Base-by-base conservation (phyloP, 2,888 invertebrate genomes). In the Andrena minutula region DNA sequence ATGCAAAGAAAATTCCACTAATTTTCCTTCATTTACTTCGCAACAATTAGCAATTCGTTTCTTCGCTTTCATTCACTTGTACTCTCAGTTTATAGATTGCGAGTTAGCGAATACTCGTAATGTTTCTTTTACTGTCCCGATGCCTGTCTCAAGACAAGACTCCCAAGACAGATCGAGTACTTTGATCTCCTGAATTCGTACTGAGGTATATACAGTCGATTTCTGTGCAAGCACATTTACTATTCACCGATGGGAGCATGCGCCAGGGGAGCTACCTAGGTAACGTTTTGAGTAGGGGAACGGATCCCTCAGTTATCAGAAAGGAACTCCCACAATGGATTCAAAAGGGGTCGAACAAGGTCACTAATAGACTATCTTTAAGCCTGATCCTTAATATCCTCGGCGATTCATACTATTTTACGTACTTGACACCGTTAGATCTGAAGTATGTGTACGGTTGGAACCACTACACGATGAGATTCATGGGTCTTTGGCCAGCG, bases 401-500 rank as follows among this genome's bases (percentile, higher is more conserved):
- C 10, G 35, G 8, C 5, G 4, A 12, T 20, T n/a, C 1, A 20
- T 51, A 20, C 6, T 26, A 10, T 16, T 26, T 16, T 7, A 7
- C 23, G 3, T 20, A 1, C 26, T 61, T 41, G 6, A 16, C 12
- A 12, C 53, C 64, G 32, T 10, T 60, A 88, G 88, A 81, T 68
- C 85, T 87, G 2, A 64, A 82, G 2, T 85, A 89, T 26, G 86
- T 84, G 8, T 82, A 81, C n/a, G 88, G 90, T 1, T 90, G 89
- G 86, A 90, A 90, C 28, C 83, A 86, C 47, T 83, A 86, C 8
- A 87, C 82, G 16, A 84, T 90, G 83, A 78, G 32, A 0, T 65
- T 87, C 10, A 76, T 90, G 30, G 91, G 91, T 1, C 82, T 86
- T 16, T 91, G 91, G 91, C 91, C 91, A 1, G 81, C 82, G 16